Evolutionary conservation across 2,113 vertebrate species (phyloP).

Genomic region (Dendrocopos noguchii): DNA sequence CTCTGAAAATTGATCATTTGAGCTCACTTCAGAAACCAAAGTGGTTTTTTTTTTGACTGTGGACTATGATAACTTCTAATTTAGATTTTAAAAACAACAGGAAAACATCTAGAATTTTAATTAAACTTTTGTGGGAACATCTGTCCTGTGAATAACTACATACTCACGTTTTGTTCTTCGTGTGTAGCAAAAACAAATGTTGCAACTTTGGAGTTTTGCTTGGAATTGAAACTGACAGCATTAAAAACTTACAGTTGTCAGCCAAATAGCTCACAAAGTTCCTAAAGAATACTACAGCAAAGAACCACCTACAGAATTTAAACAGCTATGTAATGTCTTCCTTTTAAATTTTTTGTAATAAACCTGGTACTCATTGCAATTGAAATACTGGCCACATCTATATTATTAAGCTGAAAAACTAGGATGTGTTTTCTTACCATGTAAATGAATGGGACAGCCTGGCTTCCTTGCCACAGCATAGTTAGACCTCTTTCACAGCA

Average conservation of each 20-base stretch:
- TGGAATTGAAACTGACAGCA: not conserved
- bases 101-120: constrained; percentile 6
- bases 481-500: not conserved
- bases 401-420: not conserved
- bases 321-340: not conserved
- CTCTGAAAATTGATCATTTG: constrained; percentile 34
- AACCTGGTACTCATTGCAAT: not conserved
- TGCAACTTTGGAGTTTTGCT: constrained; percentile 15
- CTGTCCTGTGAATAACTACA: not conserved
- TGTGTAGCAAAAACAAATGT: constrained; percentile 8
- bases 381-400: not conserved
- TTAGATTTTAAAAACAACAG: constrained; percentile 6
- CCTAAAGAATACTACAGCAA: not conserved
- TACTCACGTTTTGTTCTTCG: not conserved
- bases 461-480: not conserved
- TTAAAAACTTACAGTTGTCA: not conserved
- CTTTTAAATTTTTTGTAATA: not conserved
- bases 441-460: not conserved
- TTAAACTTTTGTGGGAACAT: constrained; percentile 11
- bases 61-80: not conserved
- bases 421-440: not conserved
- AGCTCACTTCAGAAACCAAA: not conserved
- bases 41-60: not conserved
- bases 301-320: not conserved
- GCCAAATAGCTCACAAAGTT: not conserved